A percentile compares a stretch with the other conserved stretches of the same genome.
These are phyloP conservation scores for Parthenolecanium corni DNA, from an alignment of 2,888 invertebrate species.

Conservation along the genomic window DNA sequence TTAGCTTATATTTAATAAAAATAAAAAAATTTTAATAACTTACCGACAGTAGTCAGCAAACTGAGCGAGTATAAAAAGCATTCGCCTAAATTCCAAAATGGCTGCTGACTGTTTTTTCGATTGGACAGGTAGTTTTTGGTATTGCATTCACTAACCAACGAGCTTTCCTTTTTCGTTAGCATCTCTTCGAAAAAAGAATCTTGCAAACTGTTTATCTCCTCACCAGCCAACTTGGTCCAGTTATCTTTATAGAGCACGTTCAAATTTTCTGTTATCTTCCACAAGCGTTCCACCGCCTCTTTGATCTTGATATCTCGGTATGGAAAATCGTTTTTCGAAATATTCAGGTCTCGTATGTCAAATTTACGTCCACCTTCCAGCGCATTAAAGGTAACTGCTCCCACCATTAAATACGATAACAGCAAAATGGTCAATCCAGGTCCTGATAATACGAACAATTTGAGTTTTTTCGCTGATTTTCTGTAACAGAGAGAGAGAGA, in stretches of 20 bases:
- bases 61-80: conserved; percentile 87
- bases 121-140: conserved; percentile 40
- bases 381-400: conserved; percentile 81
- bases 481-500: not conserved
- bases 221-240: conserved; percentile 80
- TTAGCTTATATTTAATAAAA: no score
- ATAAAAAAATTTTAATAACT: no score
- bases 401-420: conserved; percentile 79
- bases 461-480: conserved; percentile 15
- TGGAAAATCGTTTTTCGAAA: not conserved
- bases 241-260: conserved; percentile 84
- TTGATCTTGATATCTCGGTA: conserved; percentile 6
- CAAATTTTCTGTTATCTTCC: conserved; percentile 75
- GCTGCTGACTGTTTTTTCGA: conserved; percentile 38
- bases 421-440: conserved; percentile 74
- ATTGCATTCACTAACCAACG: conserved; percentile 6
- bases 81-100: conserved; percentile 82
- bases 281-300: conserved; percentile 63
- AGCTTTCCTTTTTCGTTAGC: conserved; percentile 7
- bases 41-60: conserved; percentile 88
- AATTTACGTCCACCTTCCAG: conserved; percentile 51
- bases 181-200: conserved; percentile 40
- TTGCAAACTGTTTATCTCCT: conserved; percentile 75
- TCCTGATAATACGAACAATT: conserved; percentile 52
- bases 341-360: not conserved